These are phyloP conservation scores for Daubentonia madagascariensis DNA, from an alignment of 2,113 vertebrate genomes.

Conservation along the genomic window DNA sequence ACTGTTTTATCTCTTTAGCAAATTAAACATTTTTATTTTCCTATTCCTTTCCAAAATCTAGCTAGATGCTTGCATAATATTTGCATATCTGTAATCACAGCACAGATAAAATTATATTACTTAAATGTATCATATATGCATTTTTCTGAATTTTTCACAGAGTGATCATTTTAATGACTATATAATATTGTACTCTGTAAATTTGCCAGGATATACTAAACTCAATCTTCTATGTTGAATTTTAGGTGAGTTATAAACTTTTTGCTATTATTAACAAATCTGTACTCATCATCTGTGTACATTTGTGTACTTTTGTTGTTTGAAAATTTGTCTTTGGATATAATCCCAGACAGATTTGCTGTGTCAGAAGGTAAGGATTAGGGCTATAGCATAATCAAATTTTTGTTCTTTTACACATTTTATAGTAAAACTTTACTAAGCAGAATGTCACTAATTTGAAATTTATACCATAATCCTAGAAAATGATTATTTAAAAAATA, in stretches of 20 bases:
- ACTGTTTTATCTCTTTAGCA: neutral
- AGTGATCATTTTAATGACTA: constrained; percentile 9
- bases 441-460: neutral
- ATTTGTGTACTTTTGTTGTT: neutral
- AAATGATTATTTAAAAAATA: neutral
- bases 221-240: neutral
- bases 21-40: constrained; percentile 41
- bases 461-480: neutral
- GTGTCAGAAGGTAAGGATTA: neutral
- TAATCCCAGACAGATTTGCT: neutral
- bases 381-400: neutral
- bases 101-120: neutral
- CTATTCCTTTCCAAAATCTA: neutral
- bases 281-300: neutral
- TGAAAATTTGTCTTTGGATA: neutral
- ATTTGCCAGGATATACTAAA: neutral
- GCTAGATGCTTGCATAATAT: neutral
- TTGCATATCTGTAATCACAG: neutral
- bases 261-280: neutral
- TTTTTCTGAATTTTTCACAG: constrained; percentile 20
- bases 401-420: neutral
- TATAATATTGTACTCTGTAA: neutral
- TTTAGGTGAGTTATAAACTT: neutral
- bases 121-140: neutral
- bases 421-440: neutral